A percentile compares a stretch with the other conserved stretches of the same genome.
Evolutionary conservation across 2,113 vertebrate species (phyloP).

Genomic region (Esox niger): DNA sequence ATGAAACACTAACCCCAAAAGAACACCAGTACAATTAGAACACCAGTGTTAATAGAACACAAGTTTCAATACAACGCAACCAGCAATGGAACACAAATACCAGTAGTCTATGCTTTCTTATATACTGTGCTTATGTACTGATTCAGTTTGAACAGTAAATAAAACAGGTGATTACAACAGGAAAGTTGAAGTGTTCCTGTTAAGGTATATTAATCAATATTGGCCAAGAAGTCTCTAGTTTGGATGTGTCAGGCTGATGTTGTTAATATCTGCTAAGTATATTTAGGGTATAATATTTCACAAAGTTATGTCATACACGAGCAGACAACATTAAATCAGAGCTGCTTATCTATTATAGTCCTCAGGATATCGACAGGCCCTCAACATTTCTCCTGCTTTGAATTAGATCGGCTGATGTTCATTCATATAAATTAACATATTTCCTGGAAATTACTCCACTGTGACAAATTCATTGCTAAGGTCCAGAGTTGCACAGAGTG

Average conservation of each 20-base stretch:
- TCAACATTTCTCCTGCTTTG: conserved; percentile 5
- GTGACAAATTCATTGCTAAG: conserved; percentile 20
- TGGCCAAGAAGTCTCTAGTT: background rate
- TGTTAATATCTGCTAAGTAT: background rate
- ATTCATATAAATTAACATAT: conserved; percentile 54
- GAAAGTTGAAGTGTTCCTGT: too few relatives aligned
- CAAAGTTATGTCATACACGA: background rate
- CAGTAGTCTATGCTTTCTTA: too few relatives aligned
- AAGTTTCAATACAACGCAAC: too few relatives aligned
- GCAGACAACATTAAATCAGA: conserved; percentile 5
- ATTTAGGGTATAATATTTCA: background rate
- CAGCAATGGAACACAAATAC: too few relatives aligned
- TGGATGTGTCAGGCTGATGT: background rate
- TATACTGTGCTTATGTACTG: too few relatives aligned
- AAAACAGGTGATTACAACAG: too few relatives aligned
- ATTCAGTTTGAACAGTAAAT: too few relatives aligned
- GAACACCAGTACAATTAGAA: too few relatives aligned
- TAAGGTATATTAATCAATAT: background rate
- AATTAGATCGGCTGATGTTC: conserved; percentile 23
- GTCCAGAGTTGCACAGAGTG: conserved; percentile 13
- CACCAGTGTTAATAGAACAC: too few relatives aligned
- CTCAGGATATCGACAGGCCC: conserved; percentile 9
- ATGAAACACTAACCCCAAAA: too few relatives aligned
- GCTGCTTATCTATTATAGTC: background rate
- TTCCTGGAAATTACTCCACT: conserved; percentile 39